phyloP scores from a whole-genome alignment of 2,113 vertebrate genomes.

The Ciconia maguari region DNA sequence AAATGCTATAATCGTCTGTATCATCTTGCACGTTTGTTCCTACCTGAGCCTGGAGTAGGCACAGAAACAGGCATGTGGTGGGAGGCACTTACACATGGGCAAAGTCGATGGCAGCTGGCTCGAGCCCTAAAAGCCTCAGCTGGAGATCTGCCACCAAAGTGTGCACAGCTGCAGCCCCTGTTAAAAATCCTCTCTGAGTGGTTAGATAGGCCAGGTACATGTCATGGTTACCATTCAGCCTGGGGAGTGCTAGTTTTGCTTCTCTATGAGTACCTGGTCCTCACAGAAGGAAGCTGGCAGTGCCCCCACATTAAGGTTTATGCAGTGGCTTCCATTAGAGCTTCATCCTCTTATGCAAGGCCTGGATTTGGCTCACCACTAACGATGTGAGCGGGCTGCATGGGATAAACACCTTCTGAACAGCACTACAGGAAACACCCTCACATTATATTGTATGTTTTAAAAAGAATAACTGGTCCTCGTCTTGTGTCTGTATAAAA shows the following conservation, averaged over 20 bases:
- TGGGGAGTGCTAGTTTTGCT: background rate
- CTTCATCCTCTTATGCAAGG: slow-evolving; percentile 38
- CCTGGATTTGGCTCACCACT: slow-evolving; percentile 11
- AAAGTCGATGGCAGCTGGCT: background rate
- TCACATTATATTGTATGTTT: background rate
- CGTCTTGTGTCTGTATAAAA: background rate
- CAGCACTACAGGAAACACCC: background rate
- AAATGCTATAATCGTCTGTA: background rate
- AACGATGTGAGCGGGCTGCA: background rate
- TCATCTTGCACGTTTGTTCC: background rate
- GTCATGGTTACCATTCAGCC: too few relatives aligned
- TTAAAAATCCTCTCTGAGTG: background rate
- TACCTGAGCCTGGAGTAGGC: background rate
- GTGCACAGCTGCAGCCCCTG: background rate
- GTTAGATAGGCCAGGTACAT: background rate
- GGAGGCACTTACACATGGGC: background rate
- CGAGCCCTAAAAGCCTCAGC: background rate
- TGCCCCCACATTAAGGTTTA: background rate
- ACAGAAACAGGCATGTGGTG: background rate
- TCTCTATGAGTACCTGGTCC: too few relatives aligned
- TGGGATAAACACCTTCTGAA: background rate
- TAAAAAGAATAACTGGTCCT: background rate
- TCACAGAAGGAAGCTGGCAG: background rate
- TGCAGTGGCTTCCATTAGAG: background rate
- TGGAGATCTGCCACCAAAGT: background rate